Conservation (phyloP, 2,797 vertebrate species). For the Pseudocheirus occidentalis region DNA sequence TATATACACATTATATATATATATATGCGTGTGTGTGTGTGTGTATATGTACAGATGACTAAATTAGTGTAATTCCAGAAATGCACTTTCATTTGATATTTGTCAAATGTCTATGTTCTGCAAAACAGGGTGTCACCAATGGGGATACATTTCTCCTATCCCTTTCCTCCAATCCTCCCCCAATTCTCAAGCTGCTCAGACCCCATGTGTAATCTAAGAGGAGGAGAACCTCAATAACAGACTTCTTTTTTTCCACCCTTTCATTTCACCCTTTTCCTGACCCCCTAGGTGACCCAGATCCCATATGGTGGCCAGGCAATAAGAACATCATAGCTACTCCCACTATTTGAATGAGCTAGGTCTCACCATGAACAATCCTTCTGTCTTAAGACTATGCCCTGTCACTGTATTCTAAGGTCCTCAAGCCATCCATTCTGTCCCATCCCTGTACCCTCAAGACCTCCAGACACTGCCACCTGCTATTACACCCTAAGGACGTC, state of each 20-base stretch:
- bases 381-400: background rate
- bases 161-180: background rate
- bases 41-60: background rate
- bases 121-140: background rate
- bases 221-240: background rate
- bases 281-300: background rate
- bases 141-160: background rate
- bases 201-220: background rate
- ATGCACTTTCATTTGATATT: background rate
- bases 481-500: background rate
- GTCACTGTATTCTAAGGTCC: background rate
- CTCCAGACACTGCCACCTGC: background rate
- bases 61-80: background rate
- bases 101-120: background rate
- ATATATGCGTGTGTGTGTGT: no score
- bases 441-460: background rate
- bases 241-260: background rate
- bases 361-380: background rate
- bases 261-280: background rate
- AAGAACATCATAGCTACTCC: background rate
- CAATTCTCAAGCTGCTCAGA: background rate
- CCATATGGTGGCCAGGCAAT: background rate
- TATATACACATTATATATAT: no score
- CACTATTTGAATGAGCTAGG: background rate
- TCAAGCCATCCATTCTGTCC: background rate